Evolutionary conservation across 2,113 vertebrate species (phyloP).

Genomic region (Aleadryas rufinucha): DNA sequence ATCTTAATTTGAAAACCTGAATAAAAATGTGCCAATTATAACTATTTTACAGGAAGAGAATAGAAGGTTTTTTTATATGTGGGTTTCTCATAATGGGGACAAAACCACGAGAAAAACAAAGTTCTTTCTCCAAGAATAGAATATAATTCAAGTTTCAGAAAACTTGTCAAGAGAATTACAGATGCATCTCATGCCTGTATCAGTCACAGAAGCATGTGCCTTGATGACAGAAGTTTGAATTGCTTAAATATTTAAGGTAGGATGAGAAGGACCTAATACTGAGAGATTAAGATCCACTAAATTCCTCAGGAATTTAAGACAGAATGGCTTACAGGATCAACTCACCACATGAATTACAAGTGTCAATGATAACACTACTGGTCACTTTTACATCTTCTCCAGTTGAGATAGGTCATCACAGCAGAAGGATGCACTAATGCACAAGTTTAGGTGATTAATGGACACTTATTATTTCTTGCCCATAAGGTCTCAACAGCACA

Average conservation of each 20-base stretch:
- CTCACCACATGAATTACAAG: not conserved
- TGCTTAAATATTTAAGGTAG: not conserved
- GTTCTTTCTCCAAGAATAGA: not conserved
- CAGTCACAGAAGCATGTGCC: not conserved
- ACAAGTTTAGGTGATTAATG: not conserved
- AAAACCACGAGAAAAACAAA: not conserved
- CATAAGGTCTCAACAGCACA: not conserved
- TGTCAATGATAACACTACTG: not conserved
- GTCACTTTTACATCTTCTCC: not conserved
- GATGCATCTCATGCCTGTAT: not conserved
- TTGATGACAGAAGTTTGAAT: not conserved
- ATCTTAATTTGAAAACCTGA: not conserved
- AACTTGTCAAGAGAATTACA: not conserved
- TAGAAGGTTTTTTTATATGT: fast-evolving
- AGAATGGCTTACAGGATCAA: not conserved
- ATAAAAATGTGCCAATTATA: not conserved
- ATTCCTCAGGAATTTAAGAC: not conserved
- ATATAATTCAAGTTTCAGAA: not conserved
- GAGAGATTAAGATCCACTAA: not conserved
- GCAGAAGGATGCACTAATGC: not conserved
- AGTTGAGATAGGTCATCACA: not conserved
- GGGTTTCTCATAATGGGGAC: not conserved
- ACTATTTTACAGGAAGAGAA: not conserved
- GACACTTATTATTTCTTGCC: not conserved
- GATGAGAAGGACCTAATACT: not conserved